Percentiles rank a stretch among this genome's conserved stretches.
phyloP scores from a whole-genome alignment of 2,113 vertebrate species.

The Gallinago undulata region DNA sequence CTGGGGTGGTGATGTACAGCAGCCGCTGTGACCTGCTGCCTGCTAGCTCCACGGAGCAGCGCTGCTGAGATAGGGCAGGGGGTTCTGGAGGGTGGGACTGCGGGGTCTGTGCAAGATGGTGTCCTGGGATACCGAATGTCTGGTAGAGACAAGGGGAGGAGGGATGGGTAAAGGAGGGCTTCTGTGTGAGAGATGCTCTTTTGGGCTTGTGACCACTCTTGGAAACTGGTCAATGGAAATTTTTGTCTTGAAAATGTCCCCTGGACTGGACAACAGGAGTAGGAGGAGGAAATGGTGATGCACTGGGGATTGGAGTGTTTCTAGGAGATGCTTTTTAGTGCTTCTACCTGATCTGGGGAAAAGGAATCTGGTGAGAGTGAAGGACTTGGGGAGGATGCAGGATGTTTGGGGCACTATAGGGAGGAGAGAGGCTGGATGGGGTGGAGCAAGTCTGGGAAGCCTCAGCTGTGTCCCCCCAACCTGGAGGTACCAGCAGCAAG shows the following conservation, averaged over 20 bases:
- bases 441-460: background rate
- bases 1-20: conserved; percentile 82
- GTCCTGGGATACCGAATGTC: background rate
- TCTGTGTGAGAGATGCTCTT: background rate
- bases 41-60: conserved; percentile 69
- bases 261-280: background rate
- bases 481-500: background rate
- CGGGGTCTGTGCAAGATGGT: background rate
- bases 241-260: background rate
- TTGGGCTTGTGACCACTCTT: background rate
- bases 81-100: background rate
- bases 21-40: conserved; percentile 80
- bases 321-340: background rate
- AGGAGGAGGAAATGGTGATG: background rate
- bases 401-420: background rate
- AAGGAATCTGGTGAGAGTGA: background rate
- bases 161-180: background rate
- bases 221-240: background rate
- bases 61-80: conserved; percentile 27
- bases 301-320: background rate
- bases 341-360: background rate
- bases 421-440: background rate
- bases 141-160: background rate
- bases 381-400: background rate
- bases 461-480: background rate